Percentiles rank a stretch among this genome's conserved stretches.
phyloP scores from a whole-genome alignment of 1,140 invertebrate genomes.

The Drosophila funebris region DNA sequence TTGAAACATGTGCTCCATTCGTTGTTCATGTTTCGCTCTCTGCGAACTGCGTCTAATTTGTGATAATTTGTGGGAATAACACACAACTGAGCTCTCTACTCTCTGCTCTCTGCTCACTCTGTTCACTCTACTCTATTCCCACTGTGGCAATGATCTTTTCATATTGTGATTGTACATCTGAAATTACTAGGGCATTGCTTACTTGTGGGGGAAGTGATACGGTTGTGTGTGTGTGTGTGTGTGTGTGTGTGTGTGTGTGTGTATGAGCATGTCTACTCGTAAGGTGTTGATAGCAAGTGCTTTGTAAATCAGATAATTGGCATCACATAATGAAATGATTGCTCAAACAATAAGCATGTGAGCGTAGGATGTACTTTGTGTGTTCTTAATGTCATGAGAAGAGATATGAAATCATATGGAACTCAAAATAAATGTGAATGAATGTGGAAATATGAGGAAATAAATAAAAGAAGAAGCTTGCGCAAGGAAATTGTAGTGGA shows the following conservation, averaged over 20 bases:
- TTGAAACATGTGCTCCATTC: slow-evolving; percentile 48
- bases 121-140: not conserved
- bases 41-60: slow-evolving; percentile 73
- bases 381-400: not conserved
- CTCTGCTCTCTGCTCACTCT: slow-evolving; percentile 2
- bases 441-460: not conserved
- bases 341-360: not conserved
- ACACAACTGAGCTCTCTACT: slow-evolving; percentile 18
- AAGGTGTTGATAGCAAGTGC: slow-evolving; percentile 40
- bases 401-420: not conserved
- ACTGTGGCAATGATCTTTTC: slow-evolving; percentile 19
- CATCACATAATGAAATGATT: slow-evolving; percentile 29
- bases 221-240: not conserved
- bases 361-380: slow-evolving; percentile 8
- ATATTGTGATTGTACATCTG: slow-evolving; percentile 22
- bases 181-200: slow-evolving; percentile 38
- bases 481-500: not conserved
- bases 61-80: slow-evolving; percentile 78
- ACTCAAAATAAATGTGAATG: not conserved
- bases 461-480: not conserved
- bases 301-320: slow-evolving; percentile 38
- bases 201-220: slow-evolving; percentile 33
- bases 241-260: not conserved
- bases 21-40: slow-evolving; percentile 38
- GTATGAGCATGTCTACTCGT: not conserved